A percentile compares a stretch with the other conserved stretches of the same genome.
Conservation (phyloP, 2,797 vertebrate species). For the Lindbergichthys nudifrons region DNA sequence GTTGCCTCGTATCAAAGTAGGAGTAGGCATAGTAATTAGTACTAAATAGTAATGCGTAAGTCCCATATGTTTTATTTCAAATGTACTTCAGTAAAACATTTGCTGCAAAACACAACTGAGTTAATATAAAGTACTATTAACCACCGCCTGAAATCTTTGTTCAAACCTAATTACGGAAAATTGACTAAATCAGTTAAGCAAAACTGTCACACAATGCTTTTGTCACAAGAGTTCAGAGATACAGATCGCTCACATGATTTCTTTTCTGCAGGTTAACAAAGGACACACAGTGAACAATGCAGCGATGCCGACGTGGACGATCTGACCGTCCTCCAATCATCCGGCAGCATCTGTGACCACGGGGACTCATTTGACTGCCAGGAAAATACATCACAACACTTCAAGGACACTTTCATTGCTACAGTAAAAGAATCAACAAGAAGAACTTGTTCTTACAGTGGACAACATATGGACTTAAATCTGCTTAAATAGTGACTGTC, state of each 20-base stretch:
- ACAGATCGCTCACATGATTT: conserved; percentile 26
- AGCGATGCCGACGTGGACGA: conserved; percentile 3
- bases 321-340: conserved; percentile 28
- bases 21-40: too few species aligned
- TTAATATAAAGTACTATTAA: too few species aligned
- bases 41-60: too few species aligned
- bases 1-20: too few species aligned
- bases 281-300: conserved; percentile 15
- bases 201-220: too few species aligned
- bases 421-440: not conserved
- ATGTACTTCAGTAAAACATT: too few species aligned
- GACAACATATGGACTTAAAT: not conserved
- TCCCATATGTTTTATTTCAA: too few species aligned
- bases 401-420: conserved; percentile 2
- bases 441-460: not conserved
- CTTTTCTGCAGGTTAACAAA: conserved; percentile 54
- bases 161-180: not conserved
- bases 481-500: not conserved
- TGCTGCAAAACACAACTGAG: too few species aligned
- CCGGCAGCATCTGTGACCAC: conserved; percentile 13
- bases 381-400: conserved; percentile 13
- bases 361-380: conserved; percentile 4
- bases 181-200: not conserved
- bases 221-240: too few species aligned
- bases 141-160: not conserved